Conservation (phyloP, 2,797 vertebrate genomes). For the Pseudochirops cupreus region DNA sequence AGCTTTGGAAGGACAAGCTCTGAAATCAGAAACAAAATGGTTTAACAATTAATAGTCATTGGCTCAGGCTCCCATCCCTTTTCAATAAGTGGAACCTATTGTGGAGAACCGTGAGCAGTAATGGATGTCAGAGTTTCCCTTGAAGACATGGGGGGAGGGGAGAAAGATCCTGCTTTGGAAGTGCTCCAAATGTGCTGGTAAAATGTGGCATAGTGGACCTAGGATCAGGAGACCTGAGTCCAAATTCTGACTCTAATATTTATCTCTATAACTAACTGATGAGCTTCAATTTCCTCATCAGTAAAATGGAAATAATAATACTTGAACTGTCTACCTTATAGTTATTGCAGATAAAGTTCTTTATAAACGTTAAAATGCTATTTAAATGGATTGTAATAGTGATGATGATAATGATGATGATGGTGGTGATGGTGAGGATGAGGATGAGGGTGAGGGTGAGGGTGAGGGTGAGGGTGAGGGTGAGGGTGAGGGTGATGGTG, state of each 20-base stretch:
- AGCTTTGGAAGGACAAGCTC: neutral
- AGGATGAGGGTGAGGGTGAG: no score
- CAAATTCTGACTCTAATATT: neutral
- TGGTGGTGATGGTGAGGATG: no score
- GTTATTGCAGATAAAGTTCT: neutral
- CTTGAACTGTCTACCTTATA: neutral
- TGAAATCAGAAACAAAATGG: neutral
- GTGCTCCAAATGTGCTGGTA: neutral
- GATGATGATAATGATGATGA: neutral
- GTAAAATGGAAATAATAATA: neutral
- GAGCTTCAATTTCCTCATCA: neutral
- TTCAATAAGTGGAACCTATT: neutral
- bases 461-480: no score
- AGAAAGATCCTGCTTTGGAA: no score
- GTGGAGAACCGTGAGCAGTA: neutral
- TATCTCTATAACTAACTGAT: neutral
- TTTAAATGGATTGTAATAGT: neutral
- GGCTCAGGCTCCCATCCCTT: neutral
- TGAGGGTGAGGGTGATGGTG: no score
- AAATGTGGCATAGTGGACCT: no score
- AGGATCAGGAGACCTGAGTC: neutral
- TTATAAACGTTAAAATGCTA: neutral
- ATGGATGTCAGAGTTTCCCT: neutral
- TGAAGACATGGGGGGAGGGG: neutral
- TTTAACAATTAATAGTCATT: neutral